These are phyloP conservation scores for Drosophila neonasuta DNA, from an alignment of 2,888 invertebrate species.

Conservation along the genomic window DNA sequence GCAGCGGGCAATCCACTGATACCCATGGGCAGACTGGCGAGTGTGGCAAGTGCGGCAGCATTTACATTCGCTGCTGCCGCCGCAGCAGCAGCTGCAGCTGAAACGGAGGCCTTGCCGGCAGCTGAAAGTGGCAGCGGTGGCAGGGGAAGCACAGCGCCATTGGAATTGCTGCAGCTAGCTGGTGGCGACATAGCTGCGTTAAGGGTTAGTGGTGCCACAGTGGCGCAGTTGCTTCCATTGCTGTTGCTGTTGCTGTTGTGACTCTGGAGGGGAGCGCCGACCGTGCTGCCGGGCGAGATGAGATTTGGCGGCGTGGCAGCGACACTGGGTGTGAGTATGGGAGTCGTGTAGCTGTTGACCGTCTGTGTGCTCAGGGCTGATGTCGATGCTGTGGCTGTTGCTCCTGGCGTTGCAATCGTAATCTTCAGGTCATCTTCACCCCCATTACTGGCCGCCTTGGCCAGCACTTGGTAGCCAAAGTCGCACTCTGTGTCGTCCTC, in stretches of 20 bases:
- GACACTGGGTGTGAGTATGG: slow-evolving; percentile 50
- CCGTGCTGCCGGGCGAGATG: slow-evolving; percentile 57
- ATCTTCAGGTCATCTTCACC: slow-evolving; percentile 75
- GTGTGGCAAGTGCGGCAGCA: slow-evolving; percentile 51
- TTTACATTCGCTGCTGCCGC: slow-evolving; percentile 29
- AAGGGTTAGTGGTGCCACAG: slow-evolving; percentile 56
- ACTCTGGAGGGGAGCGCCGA: slow-evolving; percentile 31
- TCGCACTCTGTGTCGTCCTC: slow-evolving; percentile 81
- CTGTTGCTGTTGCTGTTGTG: slow-evolving; percentile 65
- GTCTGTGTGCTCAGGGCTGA: slow-evolving; percentile 59
- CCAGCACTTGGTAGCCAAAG: slow-evolving; percentile 79
- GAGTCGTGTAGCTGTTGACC: slow-evolving; percentile 56
- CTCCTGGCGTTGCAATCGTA: slow-evolving; percentile 53
- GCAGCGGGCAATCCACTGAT: slow-evolving; percentile 49
- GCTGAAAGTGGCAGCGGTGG: slow-evolving; percentile 59
- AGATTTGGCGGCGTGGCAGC: slow-evolving; percentile 60
- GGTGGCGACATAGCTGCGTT: slow-evolving; percentile 53
- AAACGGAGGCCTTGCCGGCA: slow-evolving; percentile 43
- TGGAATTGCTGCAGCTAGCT: slow-evolving; percentile 42
- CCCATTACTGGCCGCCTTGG: slow-evolving; percentile 73
- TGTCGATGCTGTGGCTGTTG: slow-evolving; percentile 30
- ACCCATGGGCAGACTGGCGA: slow-evolving; percentile 60
- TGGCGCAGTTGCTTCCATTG: slow-evolving; percentile 63
- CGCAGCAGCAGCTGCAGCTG: slow-evolving; percentile 16
- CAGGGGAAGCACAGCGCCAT: slow-evolving; percentile 60